A percentile compares a stretch with the other conserved stretches of the same genome.
phyloP scores from a whole-genome alignment of 2,113 vertebrate species.

The Rhipidura dahli region DNA sequence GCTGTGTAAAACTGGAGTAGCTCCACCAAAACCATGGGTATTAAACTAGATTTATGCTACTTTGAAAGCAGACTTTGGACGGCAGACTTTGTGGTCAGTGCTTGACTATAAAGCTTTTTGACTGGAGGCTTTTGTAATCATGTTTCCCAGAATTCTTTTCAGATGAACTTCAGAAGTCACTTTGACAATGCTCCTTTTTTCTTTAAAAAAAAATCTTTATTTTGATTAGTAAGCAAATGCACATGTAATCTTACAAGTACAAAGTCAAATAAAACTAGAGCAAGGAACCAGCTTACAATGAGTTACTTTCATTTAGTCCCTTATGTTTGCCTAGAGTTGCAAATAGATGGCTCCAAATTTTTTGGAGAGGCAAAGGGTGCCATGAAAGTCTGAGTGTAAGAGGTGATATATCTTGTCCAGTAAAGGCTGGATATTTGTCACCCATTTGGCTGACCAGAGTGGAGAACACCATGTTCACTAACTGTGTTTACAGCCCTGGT shows the following conservation, averaged over 20 bases:
- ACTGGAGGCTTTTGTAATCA: neutral
- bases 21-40: neutral
- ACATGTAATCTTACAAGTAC: neutral
- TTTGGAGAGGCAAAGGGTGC: neutral
- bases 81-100: neutral
- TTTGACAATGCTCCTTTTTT: neutral
- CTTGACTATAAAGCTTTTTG: neutral
- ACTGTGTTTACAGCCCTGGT: neutral
- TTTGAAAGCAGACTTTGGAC: neutral
- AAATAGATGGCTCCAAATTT: neutral
- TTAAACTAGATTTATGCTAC: conserved; percentile 13
- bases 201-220: neutral
- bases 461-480: neutral
- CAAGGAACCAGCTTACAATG: neutral
- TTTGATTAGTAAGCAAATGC: neutral
- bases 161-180: neutral
- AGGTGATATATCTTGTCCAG: neutral
- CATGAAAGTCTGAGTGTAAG: neutral
- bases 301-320: neutral
- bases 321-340: neutral
- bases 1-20: neutral
- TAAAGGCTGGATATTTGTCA: neutral
- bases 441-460: neutral
- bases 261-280: neutral
- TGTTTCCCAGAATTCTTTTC: neutral